Evolutionary conservation across 92 coral and sea anemone genomes (phyloP), one percentile per base, ranked within the genome.

Genomic region (Zoanthus sociatus): DNA sequence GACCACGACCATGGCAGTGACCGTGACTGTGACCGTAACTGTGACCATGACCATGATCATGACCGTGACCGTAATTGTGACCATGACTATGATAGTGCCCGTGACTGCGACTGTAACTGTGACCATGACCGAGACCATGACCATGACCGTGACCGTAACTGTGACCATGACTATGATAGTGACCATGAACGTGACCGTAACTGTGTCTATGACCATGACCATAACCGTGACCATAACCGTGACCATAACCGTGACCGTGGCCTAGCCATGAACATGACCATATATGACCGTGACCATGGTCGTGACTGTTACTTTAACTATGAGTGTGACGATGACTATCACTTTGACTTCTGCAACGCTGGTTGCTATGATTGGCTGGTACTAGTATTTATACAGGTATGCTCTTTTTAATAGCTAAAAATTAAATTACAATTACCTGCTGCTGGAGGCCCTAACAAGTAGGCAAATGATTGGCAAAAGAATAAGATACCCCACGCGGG

Each of bases 401-500:
- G 55, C 12, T 50, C 10, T 3, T 50, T 50, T 7, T 5, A 50
- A 37, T 5, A 50, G 9, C 10, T 50, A 50, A 1, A 78, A 7
- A 4, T 17, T 45, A n/a, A 31, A 42, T 26, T 56, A 5, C 53
- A 64, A 32, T 90, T 88, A 97, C 99, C 99, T 87, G 99, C 98
- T 16, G 96, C 79, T 0, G 99, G 99, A 33, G 99, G 99, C 5
- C 99, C 99, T 26, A 97, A 83, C 21, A 97, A 92, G 87, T 97
- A 95, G 1, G 98, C 92, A 75, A 95, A 97, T 5, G 99, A 95
- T 77, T 97, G 99, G 81, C 99, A 97, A 86, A 97, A 97, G 83
- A 95, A 95, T 86, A 97, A 81, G 78, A 97, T 92, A 8, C 99
- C 98, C 98, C 98, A 97, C 4, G 98, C 99, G 26, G 93, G 94